Evolutionary conservation across 1,140 invertebrate genomes (phyloP).

Genomic region (Zophobas morio): DNA sequence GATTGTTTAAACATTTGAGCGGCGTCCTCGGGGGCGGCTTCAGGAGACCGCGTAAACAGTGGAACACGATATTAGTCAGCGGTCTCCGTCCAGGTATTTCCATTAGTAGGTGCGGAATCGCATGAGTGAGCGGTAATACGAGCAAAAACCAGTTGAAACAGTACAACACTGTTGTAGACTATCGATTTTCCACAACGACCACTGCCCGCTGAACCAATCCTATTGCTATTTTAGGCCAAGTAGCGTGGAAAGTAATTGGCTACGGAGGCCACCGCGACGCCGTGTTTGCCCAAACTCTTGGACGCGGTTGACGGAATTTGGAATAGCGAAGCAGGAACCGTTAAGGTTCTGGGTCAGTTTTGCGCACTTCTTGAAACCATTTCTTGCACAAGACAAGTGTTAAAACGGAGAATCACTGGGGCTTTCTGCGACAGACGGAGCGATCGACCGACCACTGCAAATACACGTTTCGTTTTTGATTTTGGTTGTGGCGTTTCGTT

Average conservation of each 20-base stretch:
- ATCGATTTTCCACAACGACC: slow-evolving; percentile 32
- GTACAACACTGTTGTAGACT: slow-evolving; percentile 39
- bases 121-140: slow-evolving; percentile 39
- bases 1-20: slow-evolving; percentile 9
- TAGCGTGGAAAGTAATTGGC: slow-evolving; percentile 51
- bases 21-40: slow-evolving; percentile 4
- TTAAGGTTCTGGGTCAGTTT: too few relatives aligned
- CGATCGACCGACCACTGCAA: too few relatives aligned
- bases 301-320: too few relatives aligned
- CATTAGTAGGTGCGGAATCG: slow-evolving; percentile 36
- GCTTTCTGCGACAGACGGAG: too few relatives aligned
- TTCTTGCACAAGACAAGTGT: too few relatives aligned
- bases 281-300: slow-evolving; percentile 45
- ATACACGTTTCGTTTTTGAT: too few relatives aligned
- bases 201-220: slow-evolving; percentile 48
- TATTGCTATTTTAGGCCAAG: slow-evolving; percentile 51
- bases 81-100: slow-evolving; percentile 29
- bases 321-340: too few relatives aligned
- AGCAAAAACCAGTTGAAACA: slow-evolving; percentile 41
- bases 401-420: too few relatives aligned
- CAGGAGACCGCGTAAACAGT: neutral
- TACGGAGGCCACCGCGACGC: slow-evolving; percentile 30
- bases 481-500: too few relatives aligned
- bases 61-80: slow-evolving; percentile 8
- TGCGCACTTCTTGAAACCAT: too few relatives aligned